Evolutionary conservation across 2,797 vertebrate species (phyloP).

Genomic region (Characodon lateralis): DNA sequence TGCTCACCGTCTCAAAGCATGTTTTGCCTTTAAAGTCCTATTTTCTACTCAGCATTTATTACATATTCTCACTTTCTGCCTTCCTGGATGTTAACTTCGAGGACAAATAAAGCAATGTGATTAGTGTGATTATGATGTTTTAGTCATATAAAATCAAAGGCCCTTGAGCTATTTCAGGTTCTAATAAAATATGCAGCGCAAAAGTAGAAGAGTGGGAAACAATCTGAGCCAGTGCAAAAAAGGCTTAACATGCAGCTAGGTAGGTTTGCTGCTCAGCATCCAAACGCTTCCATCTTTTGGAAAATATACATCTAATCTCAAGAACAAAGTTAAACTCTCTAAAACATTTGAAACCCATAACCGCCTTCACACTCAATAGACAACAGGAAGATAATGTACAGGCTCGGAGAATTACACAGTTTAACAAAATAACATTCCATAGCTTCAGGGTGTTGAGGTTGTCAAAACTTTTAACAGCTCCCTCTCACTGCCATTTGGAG

Average conservation of each 20-base stretch:
- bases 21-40: not conserved
- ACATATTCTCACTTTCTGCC: not conserved
- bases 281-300: not conserved
- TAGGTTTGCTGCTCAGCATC: constrained; percentile 1
- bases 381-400: constrained; percentile 27
- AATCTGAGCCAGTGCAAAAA: not conserved
- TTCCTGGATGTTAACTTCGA: not conserved
- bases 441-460: constrained; percentile 44
- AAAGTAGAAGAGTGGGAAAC: not conserved
- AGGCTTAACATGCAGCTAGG: not conserved
- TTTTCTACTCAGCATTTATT: not conserved
- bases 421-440: constrained; percentile 48
- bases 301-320: constrained; percentile 10
- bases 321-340: not conserved
- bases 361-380: constrained; percentile 7
- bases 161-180: not conserved
- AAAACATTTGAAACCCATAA: constrained; percentile 26
- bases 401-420: constrained; percentile 33
- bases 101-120: not conserved
- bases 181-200: not conserved
- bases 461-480: constrained; percentile 56
- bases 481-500: constrained; percentile 40
- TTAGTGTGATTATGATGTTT: not conserved
- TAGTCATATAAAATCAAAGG: not conserved
- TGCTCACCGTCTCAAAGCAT: not conserved